A percentile compares a stretch with the other conserved stretches of the same genome.
Evolutionary conservation across 1,140 invertebrate species (phyloP).

Genomic region (Drosophila suzukii): DNA sequence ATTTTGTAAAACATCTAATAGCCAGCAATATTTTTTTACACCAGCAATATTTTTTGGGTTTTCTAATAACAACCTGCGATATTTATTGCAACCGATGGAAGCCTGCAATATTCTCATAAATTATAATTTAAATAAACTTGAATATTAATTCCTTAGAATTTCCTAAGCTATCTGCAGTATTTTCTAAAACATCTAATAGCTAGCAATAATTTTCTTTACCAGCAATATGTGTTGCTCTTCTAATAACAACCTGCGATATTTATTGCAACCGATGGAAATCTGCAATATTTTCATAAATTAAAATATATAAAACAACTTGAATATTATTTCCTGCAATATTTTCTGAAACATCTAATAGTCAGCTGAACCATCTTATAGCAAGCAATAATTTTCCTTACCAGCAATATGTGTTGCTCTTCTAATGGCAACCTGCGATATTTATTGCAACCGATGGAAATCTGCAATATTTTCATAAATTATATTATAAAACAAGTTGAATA

Average conservation of each 20-base stretch:
- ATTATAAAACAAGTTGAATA: too few relatives aligned
- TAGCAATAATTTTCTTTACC: too few relatives aligned
- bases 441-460: background rate
- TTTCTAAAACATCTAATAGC: too few relatives aligned
- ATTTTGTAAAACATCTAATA: too few relatives aligned
- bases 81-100: constrained; percentile 1
- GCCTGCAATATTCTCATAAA: background rate
- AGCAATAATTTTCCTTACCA: background rate
- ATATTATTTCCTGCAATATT: background rate
- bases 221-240: background rate
- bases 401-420: background rate
- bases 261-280: background rate
- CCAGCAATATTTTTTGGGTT: background rate
- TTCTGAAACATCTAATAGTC: too few relatives aligned
- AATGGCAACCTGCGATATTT: background rate
- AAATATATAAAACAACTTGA: too few relatives aligned
- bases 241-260: background rate
- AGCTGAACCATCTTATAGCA: too few relatives aligned
- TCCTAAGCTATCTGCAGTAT: too few relatives aligned
- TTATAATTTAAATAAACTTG: too few relatives aligned
- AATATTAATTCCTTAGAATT: too few relatives aligned
- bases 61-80: background rate
- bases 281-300: background rate
- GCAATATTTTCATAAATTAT: background rate
- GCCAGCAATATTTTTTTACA: too few relatives aligned